These are phyloP conservation scores for Euthynnus affinis DNA, from an alignment of 2,797 vertebrate species.

Conservation along the genomic window DNA sequence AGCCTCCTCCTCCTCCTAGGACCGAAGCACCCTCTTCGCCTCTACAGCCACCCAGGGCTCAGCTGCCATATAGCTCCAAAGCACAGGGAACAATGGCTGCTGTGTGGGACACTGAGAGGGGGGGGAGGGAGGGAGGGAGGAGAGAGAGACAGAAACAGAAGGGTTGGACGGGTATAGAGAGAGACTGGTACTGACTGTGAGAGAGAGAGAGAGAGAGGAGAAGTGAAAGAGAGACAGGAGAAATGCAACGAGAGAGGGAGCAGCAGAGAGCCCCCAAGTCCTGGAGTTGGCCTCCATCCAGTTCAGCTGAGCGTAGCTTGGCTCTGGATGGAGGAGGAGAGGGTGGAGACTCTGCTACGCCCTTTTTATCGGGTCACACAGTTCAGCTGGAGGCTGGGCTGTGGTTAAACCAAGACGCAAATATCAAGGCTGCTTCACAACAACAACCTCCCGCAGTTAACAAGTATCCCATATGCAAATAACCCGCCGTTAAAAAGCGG, in stretches of 20 bases:
- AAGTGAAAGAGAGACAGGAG: constrained; percentile 18
- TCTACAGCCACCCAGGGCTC: constrained; percentile 57
- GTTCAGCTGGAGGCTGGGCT: constrained; percentile 56
- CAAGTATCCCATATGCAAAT: background rate
- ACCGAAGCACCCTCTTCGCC: constrained; percentile 36
- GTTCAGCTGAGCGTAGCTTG: constrained; percentile 60
- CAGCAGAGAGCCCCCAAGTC: constrained; percentile 48
- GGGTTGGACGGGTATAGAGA: constrained; percentile 54
- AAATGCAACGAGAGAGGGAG: constrained; percentile 36
- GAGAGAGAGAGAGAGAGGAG: constrained; percentile 11
- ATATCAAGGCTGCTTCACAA: constrained; percentile 26
- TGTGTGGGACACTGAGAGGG: constrained; percentile 72
- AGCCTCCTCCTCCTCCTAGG: constrained; percentile 36
- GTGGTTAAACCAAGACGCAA: background rate
- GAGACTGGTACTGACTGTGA: constrained; percentile 67
- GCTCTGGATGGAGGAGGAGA: constrained; percentile 59
- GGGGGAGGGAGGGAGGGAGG: constrained; percentile 13
- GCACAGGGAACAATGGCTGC: constrained; percentile 81
- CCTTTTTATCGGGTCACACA: constrained; percentile 65
- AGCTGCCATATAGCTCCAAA: constrained; percentile 64
- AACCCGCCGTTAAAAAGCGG: background rate
- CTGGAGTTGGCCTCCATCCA: constrained; percentile 69
- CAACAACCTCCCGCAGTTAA: constrained; percentile 21
- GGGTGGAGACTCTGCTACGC: constrained; percentile 67
- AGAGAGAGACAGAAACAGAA: constrained; percentile 20